These are phyloP conservation scores for Graphium colonna DNA, from an alignment of 2,888 invertebrate genomes.

Conservation along the genomic window DNA sequence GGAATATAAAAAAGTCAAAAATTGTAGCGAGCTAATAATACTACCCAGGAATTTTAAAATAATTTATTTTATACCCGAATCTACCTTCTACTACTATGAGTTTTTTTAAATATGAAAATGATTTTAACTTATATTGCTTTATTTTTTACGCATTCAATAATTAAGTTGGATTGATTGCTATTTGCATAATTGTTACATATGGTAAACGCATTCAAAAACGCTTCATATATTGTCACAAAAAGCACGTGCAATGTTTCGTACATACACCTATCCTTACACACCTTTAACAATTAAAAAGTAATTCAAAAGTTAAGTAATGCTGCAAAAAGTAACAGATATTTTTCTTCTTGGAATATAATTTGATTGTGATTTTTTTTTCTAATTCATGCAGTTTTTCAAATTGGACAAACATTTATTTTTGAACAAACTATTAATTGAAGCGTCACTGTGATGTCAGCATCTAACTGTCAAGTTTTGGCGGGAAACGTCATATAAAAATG, in stretches of 20 bases:
- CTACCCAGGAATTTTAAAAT: background rate
- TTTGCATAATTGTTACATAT: background rate
- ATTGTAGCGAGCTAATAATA: background rate
- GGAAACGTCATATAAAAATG: background rate
- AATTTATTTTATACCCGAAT: background rate
- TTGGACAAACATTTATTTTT: too few relatives aligned
- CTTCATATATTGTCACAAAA: too few relatives aligned
- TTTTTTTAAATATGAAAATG: background rate
- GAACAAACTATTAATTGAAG: too few relatives aligned
- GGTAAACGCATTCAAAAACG: too few relatives aligned
- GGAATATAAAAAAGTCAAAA: background rate
- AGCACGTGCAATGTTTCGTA: too few relatives aligned
- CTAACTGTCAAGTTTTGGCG: background rate
- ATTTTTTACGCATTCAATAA: background rate
- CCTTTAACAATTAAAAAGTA: too few relatives aligned
- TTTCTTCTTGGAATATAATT: too few relatives aligned
- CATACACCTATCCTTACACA: too few relatives aligned
- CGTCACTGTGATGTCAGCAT: background rate
- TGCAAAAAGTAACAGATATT: too few relatives aligned
- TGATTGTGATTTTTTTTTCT: too few relatives aligned
- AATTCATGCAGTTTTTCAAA: too few relatives aligned
- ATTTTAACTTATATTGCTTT: background rate
- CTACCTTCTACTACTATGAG: constrained; percentile 11
- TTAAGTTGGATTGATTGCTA: background rate
- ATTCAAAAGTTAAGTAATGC: too few relatives aligned